phyloP scores from a whole-genome alignment of 2,113 vertebrate species.

The Eleginops maclovinus region DNA sequence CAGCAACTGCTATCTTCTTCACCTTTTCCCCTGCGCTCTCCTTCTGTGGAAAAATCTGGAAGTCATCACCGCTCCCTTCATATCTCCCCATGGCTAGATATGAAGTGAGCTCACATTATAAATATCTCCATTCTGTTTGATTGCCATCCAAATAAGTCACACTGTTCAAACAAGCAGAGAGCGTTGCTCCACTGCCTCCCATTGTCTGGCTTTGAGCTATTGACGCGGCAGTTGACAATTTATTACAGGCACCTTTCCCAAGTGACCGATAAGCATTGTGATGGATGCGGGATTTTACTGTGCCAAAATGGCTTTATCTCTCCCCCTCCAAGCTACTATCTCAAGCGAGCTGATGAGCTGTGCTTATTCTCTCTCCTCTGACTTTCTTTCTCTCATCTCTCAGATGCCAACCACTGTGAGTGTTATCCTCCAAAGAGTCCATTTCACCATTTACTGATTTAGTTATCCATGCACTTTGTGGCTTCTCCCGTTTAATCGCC shows the following conservation, averaged over 20 bases:
- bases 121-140: constrained; percentile 77
- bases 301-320: constrained; percentile 81
- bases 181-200: constrained; percentile 64
- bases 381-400: constrained; percentile 46
- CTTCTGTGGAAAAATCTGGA: constrained; percentile 68
- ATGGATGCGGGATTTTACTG: constrained; percentile 79
- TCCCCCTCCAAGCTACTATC: constrained; percentile 69
- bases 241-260: constrained; percentile 80
- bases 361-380: constrained; percentile 48
- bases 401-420: constrained; percentile 44
- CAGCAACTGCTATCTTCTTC: constrained; percentile 37
- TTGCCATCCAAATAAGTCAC: constrained; percentile 81
- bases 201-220: constrained; percentile 75
- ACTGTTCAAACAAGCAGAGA: constrained; percentile 79
- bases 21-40: constrained; percentile 26
- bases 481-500: constrained; percentile 31
- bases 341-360: constrained; percentile 67
- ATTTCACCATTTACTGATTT: constrained; percentile 60
- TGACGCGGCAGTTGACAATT: constrained; percentile 71
- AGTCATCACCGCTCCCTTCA: constrained; percentile 64
- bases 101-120: constrained; percentile 75
- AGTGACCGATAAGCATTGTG: constrained; percentile 81
- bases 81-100: constrained; percentile 66
- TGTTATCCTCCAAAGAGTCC: constrained; percentile 46
- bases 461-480: constrained; percentile 59